Base-by-base conservation (phyloP, 2,113 vertebrate genomes). In the Triplophysa tibetana region DNA sequence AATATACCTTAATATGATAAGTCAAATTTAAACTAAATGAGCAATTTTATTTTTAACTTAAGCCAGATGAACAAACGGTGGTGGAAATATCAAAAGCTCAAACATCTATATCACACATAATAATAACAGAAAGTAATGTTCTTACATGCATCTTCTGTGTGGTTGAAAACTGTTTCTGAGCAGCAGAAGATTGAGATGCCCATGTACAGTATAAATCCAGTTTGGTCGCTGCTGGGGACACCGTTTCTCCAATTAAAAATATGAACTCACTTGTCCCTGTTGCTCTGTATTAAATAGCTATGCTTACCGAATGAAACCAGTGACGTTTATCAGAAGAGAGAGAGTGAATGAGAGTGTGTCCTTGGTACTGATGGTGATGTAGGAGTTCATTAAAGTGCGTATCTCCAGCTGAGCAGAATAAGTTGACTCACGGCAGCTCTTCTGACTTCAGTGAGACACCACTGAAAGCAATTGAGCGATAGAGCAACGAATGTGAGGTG, bases 141-240 rank as follows among this genome's bases (percentile, higher is more conserved):
- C 74, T 77, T 80, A 83, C 82, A 74, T 66, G 62, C 68, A 62
- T 77, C 16, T 58, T 21, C 13, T 45, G 52, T 72, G 38, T 12
- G 56, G 33, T 19, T 77, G 66, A n/a, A 54, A 70, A 33, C 50
- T 9, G 60, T 48, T 58, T 29, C 19, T 56, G 13, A 21, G 29
- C 23, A 61, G 41, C 14, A 13, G 75, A 45, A 76, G 12, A 9
- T 12, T 6, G 17, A 14, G 33, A 38, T 38, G 33, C 33, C 33
- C 33, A 38, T 38, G 33, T 38, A 8, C 6, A 8, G 33, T 77
- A 9, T 13, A 33, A 52, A 17, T 84, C 75, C 69, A 26, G 43
- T 56, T 12, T 73, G 8, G 67, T 21, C 48, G 13, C 38, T 26
- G 54, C 7, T 58, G 4, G 62, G 48, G 6, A 8, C 23, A 19